Evolutionary conservation across 2,888 invertebrate genomes (phyloP), one percentile per base, ranked within the genome.

Genomic region (Auanema freiburgensis): DNA sequence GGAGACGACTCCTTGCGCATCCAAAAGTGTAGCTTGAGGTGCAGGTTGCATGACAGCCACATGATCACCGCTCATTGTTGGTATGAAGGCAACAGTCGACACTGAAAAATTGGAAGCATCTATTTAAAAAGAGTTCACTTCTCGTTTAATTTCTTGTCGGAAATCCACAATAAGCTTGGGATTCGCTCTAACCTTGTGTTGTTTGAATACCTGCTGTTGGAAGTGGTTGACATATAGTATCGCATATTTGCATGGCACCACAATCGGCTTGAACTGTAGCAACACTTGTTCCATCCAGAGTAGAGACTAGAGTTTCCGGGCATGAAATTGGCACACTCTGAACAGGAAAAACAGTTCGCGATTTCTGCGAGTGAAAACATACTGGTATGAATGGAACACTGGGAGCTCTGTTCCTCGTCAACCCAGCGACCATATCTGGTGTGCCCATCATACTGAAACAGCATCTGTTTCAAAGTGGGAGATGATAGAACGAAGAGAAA

Each of bases 1-100:
- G 23, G 78, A 72, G 8, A 80, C 80, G 24, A 80, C 65, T 58
- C 78, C 70, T 60, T 79, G 79, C 16, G 79, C 79, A 59, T 78
- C 73, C 42, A 21, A 8, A 33, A 33, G 33, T 5, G 33, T 33
- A 5, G 33, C 4, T 5, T 3, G 33, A 33, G 33, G 33, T 33
- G 33, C 33, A 5, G 33, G 33, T 33, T 33, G 33, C 33, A 33
- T 33, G 8, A 33, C 33, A 33, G 33, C 33, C 33, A 33, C 33
- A 33, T 33, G 33, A 8, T 33, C 33, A 5, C 33, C 33, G 4
- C 33, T 8, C 8, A 33, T 33, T 33, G 33, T 33, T 5, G 33
- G 33, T 3, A 33, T 33, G 33, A 33, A 33, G 8, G 33, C 33
- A 33, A 33, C 33, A 33, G 33, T 33, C 3, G 33, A 33, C 33